Evolutionary conservation across 2,797 vertebrate species (phyloP).

Genomic region (Amphiprion clarkii): DNA sequence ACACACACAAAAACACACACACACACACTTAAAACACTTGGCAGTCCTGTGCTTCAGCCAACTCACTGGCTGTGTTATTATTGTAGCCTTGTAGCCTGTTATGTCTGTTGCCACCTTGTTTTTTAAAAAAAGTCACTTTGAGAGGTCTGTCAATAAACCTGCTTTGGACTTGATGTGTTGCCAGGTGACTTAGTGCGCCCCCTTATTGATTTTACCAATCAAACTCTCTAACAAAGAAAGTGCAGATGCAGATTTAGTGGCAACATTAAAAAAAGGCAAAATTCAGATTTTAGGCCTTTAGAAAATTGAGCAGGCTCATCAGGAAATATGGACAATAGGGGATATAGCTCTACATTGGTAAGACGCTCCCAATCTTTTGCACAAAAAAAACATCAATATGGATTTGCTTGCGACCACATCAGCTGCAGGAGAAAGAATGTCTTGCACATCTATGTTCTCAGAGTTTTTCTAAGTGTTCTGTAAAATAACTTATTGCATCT

Average conservation of each 20-base stretch:
- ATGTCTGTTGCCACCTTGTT: conserved; percentile 6
- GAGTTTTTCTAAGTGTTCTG: not conserved
- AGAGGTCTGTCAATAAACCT: conserved; percentile 21
- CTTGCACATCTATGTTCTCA: too few relatives aligned
- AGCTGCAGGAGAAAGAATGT: not conserved
- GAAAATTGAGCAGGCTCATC: not conserved
- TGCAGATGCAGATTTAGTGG: not conserved
- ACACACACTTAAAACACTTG: not conserved
- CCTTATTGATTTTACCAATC: conserved; percentile 9
- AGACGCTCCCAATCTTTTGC: not conserved
- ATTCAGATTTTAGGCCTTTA: not conserved
- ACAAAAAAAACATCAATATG: not conserved
- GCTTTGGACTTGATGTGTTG: not conserved
- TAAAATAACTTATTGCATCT: not conserved
- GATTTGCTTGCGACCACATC: not conserved
- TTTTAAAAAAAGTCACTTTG: conserved; percentile 7
- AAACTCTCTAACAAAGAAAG: not conserved
- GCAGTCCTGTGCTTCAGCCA: not conserved
- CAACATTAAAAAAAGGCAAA: not conserved
- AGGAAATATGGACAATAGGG: not conserved
- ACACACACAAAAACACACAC: not conserved
- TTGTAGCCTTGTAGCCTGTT: conserved; percentile 7
- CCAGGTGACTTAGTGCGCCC: conserved; percentile 16
- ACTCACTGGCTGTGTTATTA: conserved; percentile 21
- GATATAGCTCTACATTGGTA: too few relatives aligned